Evolutionary conservation across 2,888 invertebrate genomes (phyloP).

Genomic region (Copidosoma aretas): DNA sequence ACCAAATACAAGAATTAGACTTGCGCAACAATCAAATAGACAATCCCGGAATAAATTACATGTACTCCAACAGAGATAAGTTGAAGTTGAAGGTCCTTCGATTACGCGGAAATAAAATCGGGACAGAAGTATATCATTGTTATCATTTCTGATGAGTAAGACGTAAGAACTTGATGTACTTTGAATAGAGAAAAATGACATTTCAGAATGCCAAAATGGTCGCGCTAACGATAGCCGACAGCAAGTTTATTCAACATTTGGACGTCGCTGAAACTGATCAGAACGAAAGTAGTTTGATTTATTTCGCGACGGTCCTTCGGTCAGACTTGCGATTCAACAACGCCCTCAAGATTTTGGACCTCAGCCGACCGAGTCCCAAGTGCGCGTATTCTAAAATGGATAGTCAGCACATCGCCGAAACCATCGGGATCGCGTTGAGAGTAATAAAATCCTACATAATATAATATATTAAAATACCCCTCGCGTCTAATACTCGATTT

Average conservation of each 20-base stretch:
- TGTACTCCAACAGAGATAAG: conserved; percentile 47
- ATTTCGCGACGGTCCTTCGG: conserved; percentile 64
- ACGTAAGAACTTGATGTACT: no score
- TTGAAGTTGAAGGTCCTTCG: conserved; percentile 65
- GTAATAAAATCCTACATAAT: conserved; percentile 44
- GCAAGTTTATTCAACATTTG: conserved; percentile 63
- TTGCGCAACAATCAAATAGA: conserved; percentile 68
- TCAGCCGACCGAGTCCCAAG: conserved; percentile 60
- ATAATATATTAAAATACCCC: not conserved
- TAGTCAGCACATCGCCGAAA: conserved; percentile 52
- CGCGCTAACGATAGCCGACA: conserved; percentile 64
- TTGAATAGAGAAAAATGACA: no score
- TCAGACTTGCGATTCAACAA: conserved; percentile 57
- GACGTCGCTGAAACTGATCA: conserved; percentile 70
- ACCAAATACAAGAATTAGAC: conserved; percentile 66
- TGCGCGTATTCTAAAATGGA: conserved; percentile 51
- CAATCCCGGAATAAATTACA: conserved; percentile 59
- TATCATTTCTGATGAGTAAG: no score
- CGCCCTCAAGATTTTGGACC: conserved; percentile 58
- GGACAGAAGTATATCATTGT: conserved; percentile 60
- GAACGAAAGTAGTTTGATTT: conserved; percentile 66
- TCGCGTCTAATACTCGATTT: not conserved
- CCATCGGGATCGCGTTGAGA: conserved; percentile 57
- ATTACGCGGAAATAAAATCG: conserved; percentile 69
- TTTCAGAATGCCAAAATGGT: conserved; percentile 64